Evolutionary conservation across 2,888 invertebrate species (phyloP).

Genomic region (Drosophila histrio): DNA sequence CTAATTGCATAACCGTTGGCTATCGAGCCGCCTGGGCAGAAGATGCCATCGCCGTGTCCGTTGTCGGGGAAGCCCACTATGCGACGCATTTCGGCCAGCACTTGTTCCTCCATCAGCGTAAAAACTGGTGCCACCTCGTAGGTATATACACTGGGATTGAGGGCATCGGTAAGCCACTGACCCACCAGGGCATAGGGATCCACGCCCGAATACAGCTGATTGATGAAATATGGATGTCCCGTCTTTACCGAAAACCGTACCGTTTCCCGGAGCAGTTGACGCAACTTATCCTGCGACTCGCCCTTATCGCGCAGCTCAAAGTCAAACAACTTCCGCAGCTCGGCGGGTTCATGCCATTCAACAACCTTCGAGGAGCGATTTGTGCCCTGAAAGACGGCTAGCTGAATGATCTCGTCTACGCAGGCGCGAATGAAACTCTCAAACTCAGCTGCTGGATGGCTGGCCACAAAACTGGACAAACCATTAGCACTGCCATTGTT

Average conservation of each 20-base stretch:
- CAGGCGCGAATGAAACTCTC: slow-evolving; percentile 90
- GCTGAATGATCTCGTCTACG: slow-evolving; percentile 89
- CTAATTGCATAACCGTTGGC: slow-evolving; percentile 96
- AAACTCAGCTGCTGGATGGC: slow-evolving; percentile 87
- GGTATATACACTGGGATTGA: slow-evolving; percentile 94
- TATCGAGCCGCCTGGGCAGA: slow-evolving; percentile 95
- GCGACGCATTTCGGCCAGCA: slow-evolving; percentile 91
- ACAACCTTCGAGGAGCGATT: slow-evolving; percentile 90
- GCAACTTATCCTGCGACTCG: slow-evolving; percentile 88
- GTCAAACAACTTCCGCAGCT: slow-evolving; percentile 88
- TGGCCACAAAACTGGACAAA: slow-evolving; percentile 83
- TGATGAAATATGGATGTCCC: slow-evolving; percentile 94
- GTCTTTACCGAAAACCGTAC: slow-evolving; percentile 95
- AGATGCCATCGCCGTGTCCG: slow-evolving; percentile 92
- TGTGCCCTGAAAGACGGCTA: slow-evolving; percentile 91
- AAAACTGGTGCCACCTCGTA: slow-evolving; percentile 96
- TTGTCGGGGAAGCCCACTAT: slow-evolving; percentile 91
- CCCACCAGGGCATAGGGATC: slow-evolving; percentile 94
- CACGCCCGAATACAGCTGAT: slow-evolving; percentile 93
- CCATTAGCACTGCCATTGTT: slow-evolving; percentile 29
- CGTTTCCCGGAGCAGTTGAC: slow-evolving; percentile 88
- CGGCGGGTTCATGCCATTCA: slow-evolving; percentile 91
- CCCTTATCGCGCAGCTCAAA: slow-evolving; percentile 87
- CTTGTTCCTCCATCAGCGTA: slow-evolving; percentile 93
- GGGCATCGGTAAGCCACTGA: slow-evolving; percentile 93